Evolutionary conservation across 2,888 invertebrate genomes (phyloP), one percentile per base, ranked within the genome.

Genomic region (Proisotoma minuta): DNA sequence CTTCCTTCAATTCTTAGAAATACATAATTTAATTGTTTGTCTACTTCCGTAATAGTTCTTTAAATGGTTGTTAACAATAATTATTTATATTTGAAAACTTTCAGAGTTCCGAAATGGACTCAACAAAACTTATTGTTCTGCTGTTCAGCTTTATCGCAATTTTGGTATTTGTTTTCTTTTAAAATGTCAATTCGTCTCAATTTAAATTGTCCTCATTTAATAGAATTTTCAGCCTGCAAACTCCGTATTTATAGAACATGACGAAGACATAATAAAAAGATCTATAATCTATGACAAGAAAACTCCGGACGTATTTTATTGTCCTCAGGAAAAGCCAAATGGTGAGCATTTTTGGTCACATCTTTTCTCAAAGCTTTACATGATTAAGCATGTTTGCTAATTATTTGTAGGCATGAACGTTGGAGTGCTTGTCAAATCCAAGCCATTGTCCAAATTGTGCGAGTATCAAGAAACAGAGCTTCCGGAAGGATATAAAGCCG

Each of bases 221-320:
- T 50, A 64, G 64, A 56, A 54, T 50, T 39, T 64, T 52, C 64
- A 64, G n/a, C 18, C 53, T 23, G 60, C 53, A 18, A 60, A 53
- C 39, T 52, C 51, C 2, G 2, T 64, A 1, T 64, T 60, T 27
- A 63, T 66, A 18, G 66, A 66, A 34, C 57, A 66, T 59, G 65
- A 70, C 53, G 67, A 66, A 56, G 87, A 88, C 76, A 85, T 88
- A 84, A 84, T 87, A 82, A 79, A 87, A 66, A 88, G 88, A 77
- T 85, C 86, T 59, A 88, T 88, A 70, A 87, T 88, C 39, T 88
- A 85, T 76, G 87, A 88, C 76, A 87, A 87, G 75, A 86, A 87
- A 75, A 88, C 87, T 1, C 88, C 88, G 8, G 85, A 87, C 74
- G 87, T 88, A 18, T 88, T 88, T 77, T 88, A 88, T 77, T 88